Base-by-base conservation (phyloP, 2,113 vertebrate species). In the Athene cunicularia region DNA sequence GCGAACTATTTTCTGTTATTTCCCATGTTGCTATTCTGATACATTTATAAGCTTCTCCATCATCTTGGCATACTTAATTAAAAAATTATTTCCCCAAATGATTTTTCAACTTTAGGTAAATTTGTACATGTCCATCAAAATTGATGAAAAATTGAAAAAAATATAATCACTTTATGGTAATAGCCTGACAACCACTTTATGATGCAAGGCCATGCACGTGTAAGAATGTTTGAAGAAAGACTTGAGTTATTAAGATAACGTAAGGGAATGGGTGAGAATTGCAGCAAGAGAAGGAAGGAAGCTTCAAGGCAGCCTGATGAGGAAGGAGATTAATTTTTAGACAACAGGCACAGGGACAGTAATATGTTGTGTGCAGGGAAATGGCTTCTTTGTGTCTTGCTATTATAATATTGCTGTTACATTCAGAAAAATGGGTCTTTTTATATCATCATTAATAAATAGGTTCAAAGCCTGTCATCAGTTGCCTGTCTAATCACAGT, bases 1-100 rank as follows among this genome's bases (percentile, higher is more conserved):
- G 68, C 17, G 72, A 87, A 91, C 60, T 81, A 33, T 58, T 92
- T 75, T 74, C 75, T 91, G 27, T 71, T 95, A 72, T 84, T 96
- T 92, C 70, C 83, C 43, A 4, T 33, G 56, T 68, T 53, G 41
- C 21, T 63, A 2, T 49, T 84, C 45, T 58, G 67, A 43, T 60
- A 60, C 22, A 39, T 60, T 79, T 52, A 52, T 72, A 79, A 87
- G 87, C 72, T 60, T 72, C 52, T 71, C 86, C 76, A 72, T 88
- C 86, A 90, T 41, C 60, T 66, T 47, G n/a, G 19, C 76, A 49
- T 9, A 41, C n/a, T 41, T 93, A 89, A 79, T 81, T 82, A 63
- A 63, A 92, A 84, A 77, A 20, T 8, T 59, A 33, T 37, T 93
- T 92, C 30, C 24, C 60, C 0, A 12, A 45, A 30, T 32, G 30